Conservation (phyloP, 2,888 invertebrate genomes). For the Macrosiphum euphorbiae region DNA sequence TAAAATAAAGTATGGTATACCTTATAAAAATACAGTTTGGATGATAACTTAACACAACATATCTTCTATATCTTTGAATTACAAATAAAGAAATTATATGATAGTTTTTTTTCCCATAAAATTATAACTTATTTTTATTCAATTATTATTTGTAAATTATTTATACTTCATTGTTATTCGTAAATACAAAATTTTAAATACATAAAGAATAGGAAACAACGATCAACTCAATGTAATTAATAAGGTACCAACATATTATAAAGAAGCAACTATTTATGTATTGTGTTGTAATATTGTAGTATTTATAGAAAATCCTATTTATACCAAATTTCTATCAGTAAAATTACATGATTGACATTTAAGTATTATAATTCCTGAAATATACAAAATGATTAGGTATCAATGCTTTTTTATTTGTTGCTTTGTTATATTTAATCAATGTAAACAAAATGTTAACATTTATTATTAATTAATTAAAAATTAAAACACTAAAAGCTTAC, state of each 20-base stretch:
- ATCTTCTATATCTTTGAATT: neutral
- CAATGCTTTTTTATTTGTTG: neutral
- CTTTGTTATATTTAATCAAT: neutral
- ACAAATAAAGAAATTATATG: neutral
- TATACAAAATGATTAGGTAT: neutral
- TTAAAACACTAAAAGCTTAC: slow-evolving; percentile 71
- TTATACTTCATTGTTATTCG: neutral
- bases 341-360: neutral
- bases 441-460: neutral
- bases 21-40: neutral
- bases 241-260: neutral
- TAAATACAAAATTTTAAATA: neutral
- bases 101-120: neutral
- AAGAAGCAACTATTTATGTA: neutral
- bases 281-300: neutral
- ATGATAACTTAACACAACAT: neutral
- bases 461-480: neutral
- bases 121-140: neutral
- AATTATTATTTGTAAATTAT: neutral
- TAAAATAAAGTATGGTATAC: neutral
- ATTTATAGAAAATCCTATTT: neutral
- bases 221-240: neutral
- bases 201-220: neutral
- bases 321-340: neutral
- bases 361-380: neutral